Evolutionary conservation across 2,888 invertebrate genomes (phyloP), one percentile per base, ranked within the genome.

Genomic region (Periphyllus acericola): DNA sequence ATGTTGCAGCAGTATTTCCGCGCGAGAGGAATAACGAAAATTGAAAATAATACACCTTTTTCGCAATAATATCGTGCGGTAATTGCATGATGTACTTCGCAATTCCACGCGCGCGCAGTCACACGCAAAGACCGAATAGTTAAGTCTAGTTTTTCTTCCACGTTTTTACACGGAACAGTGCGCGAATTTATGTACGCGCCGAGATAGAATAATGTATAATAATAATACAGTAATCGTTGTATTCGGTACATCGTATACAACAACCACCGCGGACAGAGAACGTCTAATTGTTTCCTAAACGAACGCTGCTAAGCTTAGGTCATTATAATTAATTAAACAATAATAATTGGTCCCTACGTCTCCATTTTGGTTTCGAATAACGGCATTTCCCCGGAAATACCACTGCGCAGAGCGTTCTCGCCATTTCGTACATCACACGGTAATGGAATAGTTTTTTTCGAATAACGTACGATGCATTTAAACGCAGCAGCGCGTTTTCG

Each of bases 281-380:
- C 60, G 5, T 84, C 68, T 76, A 76, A 84, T 76, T 75, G 60
- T 36, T 46, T 75, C 76, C 66, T 29, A 21, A 76, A 76, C 36
- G 29, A 60, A 83, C 60, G 19, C 40, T 9, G 17, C 36, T 5
- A 46, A 52, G 17, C 29, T 32, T 29, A 71, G 46, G 60, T n/a
- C n/a, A n/a, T 25, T 46, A 68, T 71, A 86, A 86, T 86, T 86
- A 86, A 86, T n/a, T n/a, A n/a, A n/a, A n/a, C n/a, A 79, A 25
- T 46, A 46, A 66, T 66, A 76, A 85, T 75, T 55, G 36, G 52
- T 83, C 19, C 36, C 36, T n/a, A 60, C 74, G n/a, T 68, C 34
- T 79, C 71, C 36, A 36, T 72, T 78, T 71, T 55, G 40, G 32
- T 34, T 68, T 52, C 40, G 3, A 34, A 21, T 68, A 85, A 76